These are phyloP conservation scores for Aurelia aurita complex sp. Pacific DNA, from an alignment of 30 jellyfish, hydroid and myxozoan genomes.

Conservation along the genomic window DNA sequence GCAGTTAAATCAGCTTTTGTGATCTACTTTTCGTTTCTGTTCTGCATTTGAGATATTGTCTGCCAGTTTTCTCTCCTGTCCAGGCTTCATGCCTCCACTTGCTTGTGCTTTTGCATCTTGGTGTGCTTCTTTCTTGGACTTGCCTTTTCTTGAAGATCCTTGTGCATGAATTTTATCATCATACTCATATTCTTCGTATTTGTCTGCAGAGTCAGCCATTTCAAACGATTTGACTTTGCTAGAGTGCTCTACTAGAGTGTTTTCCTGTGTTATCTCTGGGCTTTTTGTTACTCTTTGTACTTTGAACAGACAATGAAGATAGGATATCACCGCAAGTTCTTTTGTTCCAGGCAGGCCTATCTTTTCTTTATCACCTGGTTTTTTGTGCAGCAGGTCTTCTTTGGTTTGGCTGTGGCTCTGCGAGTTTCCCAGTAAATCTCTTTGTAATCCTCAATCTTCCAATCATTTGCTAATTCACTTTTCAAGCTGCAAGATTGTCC, in stretches of 20 bases:
- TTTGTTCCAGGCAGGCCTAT: no score
- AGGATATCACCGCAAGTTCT: no score
- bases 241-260: background rate
- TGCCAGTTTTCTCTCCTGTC: slow-evolving; percentile 91
- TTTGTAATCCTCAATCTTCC: no score
- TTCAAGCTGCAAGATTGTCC: no score
- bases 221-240: background rate
- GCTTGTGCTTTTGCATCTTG: slow-evolving; percentile 73
- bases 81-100: slow-evolving; percentile 86
- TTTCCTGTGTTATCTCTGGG: no score
- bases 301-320: no score
- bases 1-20: slow-evolving; percentile 30
- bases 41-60: slow-evolving; percentile 90
- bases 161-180: slow-evolving; percentile 92
- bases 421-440: no score
- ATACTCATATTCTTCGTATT: slow-evolving; percentile 85
- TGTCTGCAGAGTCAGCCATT: slow-evolving; percentile 68
- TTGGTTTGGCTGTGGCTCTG: no score
- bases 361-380: no score
- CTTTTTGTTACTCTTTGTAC: no score
- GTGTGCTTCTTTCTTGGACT: slow-evolving; percentile 91
- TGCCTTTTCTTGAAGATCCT: slow-evolving; percentile 86
- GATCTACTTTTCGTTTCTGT: slow-evolving; percentile 83
- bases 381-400: no score
- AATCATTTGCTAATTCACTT: no score